A percentile compares a stretch with the other conserved stretches of the same genome.
Evolutionary conservation across 2,113 vertebrate species (phyloP).

Genomic region (Cochlearius cochlearius): DNA sequence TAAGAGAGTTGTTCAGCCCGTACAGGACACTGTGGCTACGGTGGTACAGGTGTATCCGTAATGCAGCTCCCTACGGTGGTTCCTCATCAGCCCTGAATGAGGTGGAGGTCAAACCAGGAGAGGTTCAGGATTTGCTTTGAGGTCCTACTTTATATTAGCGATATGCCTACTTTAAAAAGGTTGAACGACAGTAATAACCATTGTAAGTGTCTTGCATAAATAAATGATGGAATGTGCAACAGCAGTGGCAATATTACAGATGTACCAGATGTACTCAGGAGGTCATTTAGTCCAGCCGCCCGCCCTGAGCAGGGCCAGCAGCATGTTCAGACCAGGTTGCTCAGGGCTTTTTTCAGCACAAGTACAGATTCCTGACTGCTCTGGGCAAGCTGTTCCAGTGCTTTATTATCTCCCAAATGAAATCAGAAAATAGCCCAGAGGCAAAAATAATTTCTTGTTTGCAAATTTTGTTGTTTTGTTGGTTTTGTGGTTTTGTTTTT

Average conservation of each 20-base stretch:
- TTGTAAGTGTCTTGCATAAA: background rate
- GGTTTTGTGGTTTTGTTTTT: background rate
- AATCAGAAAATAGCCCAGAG: background rate
- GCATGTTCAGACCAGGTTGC: background rate
- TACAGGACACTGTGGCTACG: background rate
- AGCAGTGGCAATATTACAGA: background rate
- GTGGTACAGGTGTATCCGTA: background rate
- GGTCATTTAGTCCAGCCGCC: background rate
- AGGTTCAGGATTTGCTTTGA: background rate
- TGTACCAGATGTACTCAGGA: background rate
- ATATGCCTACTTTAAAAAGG: background rate
- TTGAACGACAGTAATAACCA: background rate
- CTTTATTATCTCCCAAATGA: background rate
- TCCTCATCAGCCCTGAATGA: background rate
- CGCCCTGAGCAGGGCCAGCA: background rate
- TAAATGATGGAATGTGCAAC: background rate
- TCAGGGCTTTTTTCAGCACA: background rate
- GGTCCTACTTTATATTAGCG: background rate
- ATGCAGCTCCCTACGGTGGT: background rate
- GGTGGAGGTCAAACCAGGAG: background rate
- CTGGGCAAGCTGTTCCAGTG: background rate
- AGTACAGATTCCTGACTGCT: background rate
- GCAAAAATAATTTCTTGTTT: background rate
- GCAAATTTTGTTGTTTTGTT: background rate
- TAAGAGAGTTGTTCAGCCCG: background rate